phyloP scores from a whole-genome alignment of 2,797 vertebrate genomes.

The Aldrovandia affinis region DNA sequence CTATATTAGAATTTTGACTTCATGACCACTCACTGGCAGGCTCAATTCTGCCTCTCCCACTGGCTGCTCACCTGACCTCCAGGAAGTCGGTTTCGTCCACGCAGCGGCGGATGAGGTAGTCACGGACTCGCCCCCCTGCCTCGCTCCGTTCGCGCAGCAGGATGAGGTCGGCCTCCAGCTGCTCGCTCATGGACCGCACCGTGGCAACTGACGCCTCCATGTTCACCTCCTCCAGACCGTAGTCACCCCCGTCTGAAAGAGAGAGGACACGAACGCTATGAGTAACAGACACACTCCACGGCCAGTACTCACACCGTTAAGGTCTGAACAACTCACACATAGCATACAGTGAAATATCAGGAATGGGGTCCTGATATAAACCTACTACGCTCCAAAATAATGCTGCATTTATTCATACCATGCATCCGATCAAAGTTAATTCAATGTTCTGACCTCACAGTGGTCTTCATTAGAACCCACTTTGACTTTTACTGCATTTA shows the following conservation, averaged over 20 bases:
- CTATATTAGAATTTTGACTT: no score
- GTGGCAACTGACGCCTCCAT: constrained; percentile 97
- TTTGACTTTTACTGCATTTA: neutral
- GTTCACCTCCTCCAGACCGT: constrained; percentile 89
- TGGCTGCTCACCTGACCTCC: constrained; percentile 91
- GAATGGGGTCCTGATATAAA: neutral
- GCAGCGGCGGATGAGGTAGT: constrained; percentile 91
- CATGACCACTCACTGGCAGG: neutral
- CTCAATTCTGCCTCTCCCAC: neutral
- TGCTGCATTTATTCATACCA: neutral
- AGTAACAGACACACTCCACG: neutral
- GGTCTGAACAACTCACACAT: neutral
- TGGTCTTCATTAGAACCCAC: neutral
- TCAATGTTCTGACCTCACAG: neutral
- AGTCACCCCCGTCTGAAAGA: constrained; percentile 88
- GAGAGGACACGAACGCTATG: neutral
- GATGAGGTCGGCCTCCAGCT: constrained; percentile 91
- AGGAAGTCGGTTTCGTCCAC: constrained; percentile 98
- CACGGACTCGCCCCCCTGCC: constrained; percentile 86
- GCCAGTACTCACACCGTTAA: no score
- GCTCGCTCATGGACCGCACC: constrained; percentile 91
- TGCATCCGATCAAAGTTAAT: no score
- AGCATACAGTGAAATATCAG: neutral
- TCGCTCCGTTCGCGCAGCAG: constrained; percentile 90
- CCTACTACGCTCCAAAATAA: neutral